Percentiles rank a stretch among this genome's conserved stretches.
Evolutionary conservation across 1,140 invertebrate genomes (phyloP).

Genomic region (Bradysia coprophila): DNA sequence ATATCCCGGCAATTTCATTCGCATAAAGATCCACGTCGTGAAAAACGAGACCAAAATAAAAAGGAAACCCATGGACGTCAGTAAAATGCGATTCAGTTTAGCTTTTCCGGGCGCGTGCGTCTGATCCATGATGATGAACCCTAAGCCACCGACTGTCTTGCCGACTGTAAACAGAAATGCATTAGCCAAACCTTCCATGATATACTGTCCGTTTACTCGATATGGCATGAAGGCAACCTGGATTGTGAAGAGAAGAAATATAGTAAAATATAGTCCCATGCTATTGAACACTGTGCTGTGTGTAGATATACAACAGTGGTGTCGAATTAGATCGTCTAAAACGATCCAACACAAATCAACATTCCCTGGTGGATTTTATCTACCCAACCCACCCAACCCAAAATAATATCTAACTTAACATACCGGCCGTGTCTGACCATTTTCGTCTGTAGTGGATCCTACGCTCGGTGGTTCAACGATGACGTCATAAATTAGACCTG

Average conservation of each 20-base stretch:
- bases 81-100: conserved; percentile 77
- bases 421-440: conserved; percentile 84
- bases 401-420: conserved; percentile 12
- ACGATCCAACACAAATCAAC: no score
- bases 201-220: conserved; percentile 95
- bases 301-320: no score
- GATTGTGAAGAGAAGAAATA: no score
- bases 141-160: conserved; percentile 86
- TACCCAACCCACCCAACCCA: no score
- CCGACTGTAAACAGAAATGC: conserved; percentile 93
- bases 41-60: conserved; percentile 89
- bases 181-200: conserved; percentile 94
- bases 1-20: conserved; percentile 83
- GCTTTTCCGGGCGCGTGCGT: conserved; percentile 74
- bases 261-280: no score
- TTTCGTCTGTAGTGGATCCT: conserved; percentile 91
- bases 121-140: conserved; percentile 91
- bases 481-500: conserved; percentile 96
- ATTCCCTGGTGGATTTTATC: no score
- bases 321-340: no score
- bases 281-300: no score
- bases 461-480: conserved; percentile 97
- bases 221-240: conserved; percentile 97
- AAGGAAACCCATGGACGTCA: conserved; percentile 84
- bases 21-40: conserved; percentile 96